Base-by-base conservation (phyloP, 2,888 invertebrate species). In the Tipula helvola region DNA sequence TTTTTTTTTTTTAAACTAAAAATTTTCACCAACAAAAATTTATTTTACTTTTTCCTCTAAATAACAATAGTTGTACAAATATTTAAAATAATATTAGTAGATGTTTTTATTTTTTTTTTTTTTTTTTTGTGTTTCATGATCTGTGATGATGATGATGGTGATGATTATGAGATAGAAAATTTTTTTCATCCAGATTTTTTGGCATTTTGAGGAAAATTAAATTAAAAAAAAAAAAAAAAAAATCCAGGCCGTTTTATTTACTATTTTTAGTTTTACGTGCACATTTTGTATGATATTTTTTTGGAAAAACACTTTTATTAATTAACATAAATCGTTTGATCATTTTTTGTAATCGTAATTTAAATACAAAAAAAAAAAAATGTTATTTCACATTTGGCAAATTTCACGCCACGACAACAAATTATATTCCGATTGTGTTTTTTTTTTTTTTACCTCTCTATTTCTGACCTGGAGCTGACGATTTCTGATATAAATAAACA, bases 401-500 rank as follows among this genome's bases (percentile, higher is more conserved):
- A 36, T 52, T 52, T 52, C n/a, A 52, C 44, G 10, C 44, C 44
- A 44, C 13, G 16, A 44, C 8, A 47, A 86, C n/a, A 7, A 47
- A 13, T 47, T 86, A 13, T 36, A n/a, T 36, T 12, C 47, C 52
- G 8, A 28, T 52, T 16, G 36, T 28, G 28, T 28, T 28, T 28
- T 28, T 28, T 28, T 28, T 28, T 18, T 85, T 85, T 85, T 42
- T 42, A 85, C 44, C 39, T 85, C 85, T 89, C 89, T 89, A 89
- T 89, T 89, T 89, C 88, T 89, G 89, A 89, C 89, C 89, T 89
- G 89, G 89, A 89, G 89, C 89, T 89, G 89, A 89, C 89, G 89
- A 89, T 89, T 89, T 88, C 88, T 88, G 89, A 88, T 89, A 89
- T 89, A 89, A 89, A 89, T 89, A 89, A 89, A 89, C 41, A 89